A percentile compares a stretch with the other conserved stretches of the same genome.
These are phyloP conservation scores for Panthera uncia DNA, from an alignment of 2,113 vertebrate genomes.

Conservation along the genomic window DNA sequence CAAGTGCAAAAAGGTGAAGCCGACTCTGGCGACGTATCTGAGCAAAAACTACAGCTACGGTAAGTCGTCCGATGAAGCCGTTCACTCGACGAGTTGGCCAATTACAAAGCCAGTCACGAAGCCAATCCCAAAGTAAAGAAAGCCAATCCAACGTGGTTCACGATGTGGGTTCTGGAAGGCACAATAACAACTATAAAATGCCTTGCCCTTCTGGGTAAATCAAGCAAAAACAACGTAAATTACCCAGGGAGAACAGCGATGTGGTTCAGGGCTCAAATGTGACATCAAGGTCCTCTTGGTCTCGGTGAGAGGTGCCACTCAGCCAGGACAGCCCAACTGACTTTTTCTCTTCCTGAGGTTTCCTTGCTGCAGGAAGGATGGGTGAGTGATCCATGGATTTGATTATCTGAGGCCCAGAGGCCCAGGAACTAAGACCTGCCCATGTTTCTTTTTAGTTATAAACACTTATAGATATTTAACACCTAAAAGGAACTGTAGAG, in stretches of 20 bases:
- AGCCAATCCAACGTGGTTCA: neutral
- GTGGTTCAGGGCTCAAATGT: neutral
- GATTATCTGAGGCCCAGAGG: neutral
- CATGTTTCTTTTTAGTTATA: neutral
- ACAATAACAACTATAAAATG: neutral
- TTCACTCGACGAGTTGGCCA: neutral
- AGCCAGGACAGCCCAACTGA: neutral
- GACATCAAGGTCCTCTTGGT: neutral
- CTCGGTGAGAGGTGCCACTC: neutral
- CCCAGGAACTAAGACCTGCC: neutral
- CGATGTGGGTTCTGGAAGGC: neutral
- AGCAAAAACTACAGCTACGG: slow-evolving; percentile 91
- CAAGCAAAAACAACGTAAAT: neutral
- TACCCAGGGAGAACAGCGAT: neutral
- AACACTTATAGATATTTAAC: neutral
- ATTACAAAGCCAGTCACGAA: neutral
- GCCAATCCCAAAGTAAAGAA: neutral
- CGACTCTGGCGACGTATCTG: slow-evolving; percentile 87
- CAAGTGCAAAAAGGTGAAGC: slow-evolving; percentile 89
- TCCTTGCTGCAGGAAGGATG: neutral
- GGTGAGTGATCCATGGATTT: neutral
- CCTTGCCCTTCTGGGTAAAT: neutral
- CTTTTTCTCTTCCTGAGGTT: neutral
- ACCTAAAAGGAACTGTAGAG: neutral
- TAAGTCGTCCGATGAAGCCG: slow-evolving; percentile 79